Percentiles rank a stretch among this genome's conserved stretches.
These are phyloP conservation scores for Operophtera brumata DNA, from an alignment of 2,888 invertebrate genomes.

Conservation along the genomic window DNA sequence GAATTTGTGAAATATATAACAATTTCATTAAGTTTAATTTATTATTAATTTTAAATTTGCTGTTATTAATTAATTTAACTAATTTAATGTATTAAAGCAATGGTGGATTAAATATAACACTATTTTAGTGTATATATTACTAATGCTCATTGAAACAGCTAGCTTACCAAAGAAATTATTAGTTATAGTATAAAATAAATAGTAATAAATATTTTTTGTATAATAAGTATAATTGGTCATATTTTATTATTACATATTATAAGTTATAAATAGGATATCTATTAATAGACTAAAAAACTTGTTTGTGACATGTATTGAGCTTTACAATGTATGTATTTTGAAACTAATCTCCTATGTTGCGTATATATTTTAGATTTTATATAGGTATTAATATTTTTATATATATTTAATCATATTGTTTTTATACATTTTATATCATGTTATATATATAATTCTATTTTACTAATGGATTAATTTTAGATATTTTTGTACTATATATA, in stretches of 20 bases:
- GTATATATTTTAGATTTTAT: too few species aligned
- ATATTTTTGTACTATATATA: too few species aligned
- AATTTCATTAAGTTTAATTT: slow-evolving; percentile 12
- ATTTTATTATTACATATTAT: background rate
- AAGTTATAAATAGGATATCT: background rate
- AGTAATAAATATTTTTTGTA: background rate
- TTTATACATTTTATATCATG: background rate
- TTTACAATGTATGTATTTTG: slow-evolving; percentile 13
- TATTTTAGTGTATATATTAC: background rate
- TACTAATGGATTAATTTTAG: background rate
- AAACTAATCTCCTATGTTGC: background rate
- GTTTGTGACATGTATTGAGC: slow-evolving; percentile 20
- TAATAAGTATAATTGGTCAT: background rate
- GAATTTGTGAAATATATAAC: background rate
- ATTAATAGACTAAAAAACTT: slow-evolving; percentile 2
- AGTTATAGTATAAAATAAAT: slow-evolving; percentile 25
- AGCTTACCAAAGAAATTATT: slow-evolving; percentile 71
- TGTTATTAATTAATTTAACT: background rate
- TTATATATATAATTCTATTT: slow-evolving; percentile 9
- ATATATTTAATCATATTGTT: too few species aligned
- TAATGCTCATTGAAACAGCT: slow-evolving; percentile 69
- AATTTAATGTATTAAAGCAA: slow-evolving; percentile 5
- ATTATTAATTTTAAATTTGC: slow-evolving; percentile 17
- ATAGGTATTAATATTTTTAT: too few species aligned
- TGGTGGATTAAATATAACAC: background rate